Evolutionary conservation across 2,113 vertebrate species (phyloP).

Genomic region (Lipotes vexillifer): DNA sequence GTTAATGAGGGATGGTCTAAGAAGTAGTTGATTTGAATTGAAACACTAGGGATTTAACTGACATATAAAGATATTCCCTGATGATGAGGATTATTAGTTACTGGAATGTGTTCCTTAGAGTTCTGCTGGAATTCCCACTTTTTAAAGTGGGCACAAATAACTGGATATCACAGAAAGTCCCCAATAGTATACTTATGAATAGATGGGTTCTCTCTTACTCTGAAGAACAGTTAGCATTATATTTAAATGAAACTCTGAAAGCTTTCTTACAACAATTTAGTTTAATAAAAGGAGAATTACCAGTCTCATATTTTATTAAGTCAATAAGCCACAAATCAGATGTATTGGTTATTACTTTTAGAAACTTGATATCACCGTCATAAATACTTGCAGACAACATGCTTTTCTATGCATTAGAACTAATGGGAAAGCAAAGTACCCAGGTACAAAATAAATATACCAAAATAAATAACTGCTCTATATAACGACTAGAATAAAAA

Average conservation of each 20-base stretch:
- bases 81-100: constrained; percentile 4
- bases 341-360: neutral
- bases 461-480: neutral
- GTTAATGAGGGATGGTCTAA: neutral
- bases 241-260: constrained; percentile 23
- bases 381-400: neutral
- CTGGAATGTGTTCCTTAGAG: neutral
- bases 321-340: neutral
- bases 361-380: neutral
- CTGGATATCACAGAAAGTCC: neutral
- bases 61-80: neutral
- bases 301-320: neutral
- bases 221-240: neutral
- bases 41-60: constrained; percentile 1
- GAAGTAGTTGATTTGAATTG: neutral
- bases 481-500: neutral
- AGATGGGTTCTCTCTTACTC: neutral
- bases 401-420: neutral
- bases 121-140: neutral
- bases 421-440: neutral
- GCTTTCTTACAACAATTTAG: neutral
- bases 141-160: neutral
- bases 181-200: neutral
- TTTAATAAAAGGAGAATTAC: neutral
- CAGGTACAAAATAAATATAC: neutral